phyloP scores from a whole-genome alignment of 1,140 invertebrate species.

The Aplysia californica region DNA sequence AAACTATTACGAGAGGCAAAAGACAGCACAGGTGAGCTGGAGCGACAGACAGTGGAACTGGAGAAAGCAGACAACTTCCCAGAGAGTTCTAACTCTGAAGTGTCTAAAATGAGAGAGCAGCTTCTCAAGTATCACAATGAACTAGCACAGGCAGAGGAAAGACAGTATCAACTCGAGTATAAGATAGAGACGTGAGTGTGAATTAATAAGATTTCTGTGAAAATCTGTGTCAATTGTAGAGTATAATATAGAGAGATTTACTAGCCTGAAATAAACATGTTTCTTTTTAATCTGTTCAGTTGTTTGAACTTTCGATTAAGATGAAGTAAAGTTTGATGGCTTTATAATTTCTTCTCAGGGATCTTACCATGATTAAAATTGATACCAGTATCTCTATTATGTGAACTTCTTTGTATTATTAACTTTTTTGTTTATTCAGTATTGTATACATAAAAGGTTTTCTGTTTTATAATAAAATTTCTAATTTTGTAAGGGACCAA shows the following conservation, averaged over 20 bases:
- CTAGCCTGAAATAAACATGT: too few relatives aligned
- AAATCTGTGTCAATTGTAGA: not conserved
- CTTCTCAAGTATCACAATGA: conserved; percentile 65
- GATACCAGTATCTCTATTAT: too few relatives aligned
- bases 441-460: not conserved
- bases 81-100: conserved; percentile 63
- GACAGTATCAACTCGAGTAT: conserved; percentile 65
- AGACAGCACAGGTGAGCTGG: conserved; percentile 52
- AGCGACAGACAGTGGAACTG: conserved; percentile 56
- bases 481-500: too few relatives aligned
- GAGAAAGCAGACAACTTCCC: conserved; percentile 67
- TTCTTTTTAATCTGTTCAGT: too few relatives aligned
- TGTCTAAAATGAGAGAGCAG: conserved; percentile 61
- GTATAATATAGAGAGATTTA: not conserved
- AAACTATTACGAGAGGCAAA: conserved; percentile 58
- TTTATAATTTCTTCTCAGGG: too few relatives aligned
- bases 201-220: not conserved
- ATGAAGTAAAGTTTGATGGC: not conserved
- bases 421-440: not conserved
- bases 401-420: too few relatives aligned
- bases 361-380: too few relatives aligned
- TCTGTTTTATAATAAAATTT: conserved; percentile 28
- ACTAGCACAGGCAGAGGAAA: conserved; percentile 59
- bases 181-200: conserved; percentile 61
- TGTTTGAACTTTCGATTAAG: too few relatives aligned